phyloP scores from a whole-genome alignment of 2,888 invertebrate species.

The Neria commutata region DNA sequence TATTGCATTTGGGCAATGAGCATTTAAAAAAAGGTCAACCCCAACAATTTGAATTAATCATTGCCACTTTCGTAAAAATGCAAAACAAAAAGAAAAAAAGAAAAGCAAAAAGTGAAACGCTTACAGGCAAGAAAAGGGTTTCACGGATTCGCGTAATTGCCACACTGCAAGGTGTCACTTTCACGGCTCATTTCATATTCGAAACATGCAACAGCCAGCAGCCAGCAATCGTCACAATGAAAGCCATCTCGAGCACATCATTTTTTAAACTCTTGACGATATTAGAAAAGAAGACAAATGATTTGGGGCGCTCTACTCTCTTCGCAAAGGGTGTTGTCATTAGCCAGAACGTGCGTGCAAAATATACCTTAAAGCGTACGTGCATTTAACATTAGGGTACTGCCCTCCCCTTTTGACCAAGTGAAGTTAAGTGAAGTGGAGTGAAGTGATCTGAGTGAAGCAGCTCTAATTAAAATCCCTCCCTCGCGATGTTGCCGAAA shows the following conservation, averaged over 20 bases:
- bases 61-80: neutral
- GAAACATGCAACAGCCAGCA: neutral
- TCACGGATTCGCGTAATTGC: neutral
- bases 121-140: no score
- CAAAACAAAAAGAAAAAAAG: neutral
- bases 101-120: no score
- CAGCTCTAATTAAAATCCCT: neutral
- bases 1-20: no score
- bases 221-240: no score
- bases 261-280: neutral
- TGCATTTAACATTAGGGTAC: no score
- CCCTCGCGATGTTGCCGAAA: neutral
- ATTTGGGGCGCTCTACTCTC: no score
- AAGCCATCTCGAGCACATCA: no score
- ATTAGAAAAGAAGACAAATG: conserved; percentile 47
- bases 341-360: conserved; percentile 43
- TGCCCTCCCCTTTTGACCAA: no score
- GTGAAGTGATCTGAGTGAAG: no score
- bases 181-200: conserved; percentile 5
- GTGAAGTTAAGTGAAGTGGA: no score
- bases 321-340: conserved; percentile 50
- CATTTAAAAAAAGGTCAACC: neutral
- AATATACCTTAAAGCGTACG: no score
- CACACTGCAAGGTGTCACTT: neutral
- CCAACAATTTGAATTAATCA: neutral